Evolutionary conservation across 2,888 invertebrate species (phyloP).

Genomic region (Caenorhabditis sp.): DNA sequence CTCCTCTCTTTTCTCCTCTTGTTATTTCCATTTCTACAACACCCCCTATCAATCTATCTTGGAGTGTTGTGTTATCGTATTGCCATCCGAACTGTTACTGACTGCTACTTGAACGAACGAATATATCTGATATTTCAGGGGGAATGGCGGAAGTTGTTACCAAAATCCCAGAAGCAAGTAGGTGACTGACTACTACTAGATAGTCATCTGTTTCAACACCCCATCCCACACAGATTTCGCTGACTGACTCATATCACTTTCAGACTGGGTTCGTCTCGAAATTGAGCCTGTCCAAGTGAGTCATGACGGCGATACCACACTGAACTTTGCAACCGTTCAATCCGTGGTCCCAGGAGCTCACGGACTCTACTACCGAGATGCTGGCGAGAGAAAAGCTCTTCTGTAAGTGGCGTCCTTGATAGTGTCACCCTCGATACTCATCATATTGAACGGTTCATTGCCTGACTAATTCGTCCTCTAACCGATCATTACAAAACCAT

Average conservation of each 20-base stretch:
- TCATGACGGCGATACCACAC: slow-evolving; percentile 66
- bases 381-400: slow-evolving; percentile 73
- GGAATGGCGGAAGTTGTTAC: slow-evolving; percentile 61
- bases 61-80: slow-evolving; percentile 29
- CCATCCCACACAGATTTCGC: too few species aligned
- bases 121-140: slow-evolving; percentile 36
- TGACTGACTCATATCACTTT: slow-evolving; percentile 16
- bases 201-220: too few species aligned
- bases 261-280: slow-evolving; percentile 75
- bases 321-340: slow-evolving; percentile 76
- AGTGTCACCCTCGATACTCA: slow-evolving; percentile 38
- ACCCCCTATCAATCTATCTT: slow-evolving; percentile 15
- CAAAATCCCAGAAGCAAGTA: slow-evolving; percentile 63
- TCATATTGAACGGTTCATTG: slow-evolving; percentile 36
- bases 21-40: slow-evolving; percentile 48
- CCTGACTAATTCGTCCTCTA: slow-evolving; percentile 26
- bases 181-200: too few species aligned
- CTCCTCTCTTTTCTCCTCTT: slow-evolving; percentile 29
- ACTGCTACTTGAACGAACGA: slow-evolving; percentile 15
- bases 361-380: slow-evolving; percentile 75
- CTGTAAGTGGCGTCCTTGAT: slow-evolving; percentile 62
- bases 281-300: slow-evolving; percentile 76
- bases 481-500: slow-evolving; percentile 9
- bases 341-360: slow-evolving; percentile 77
- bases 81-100: slow-evolving; percentile 31